phyloP scores from a whole-genome alignment of 2,888 invertebrate species.

The Pogonocherus hispidulus region DNA sequence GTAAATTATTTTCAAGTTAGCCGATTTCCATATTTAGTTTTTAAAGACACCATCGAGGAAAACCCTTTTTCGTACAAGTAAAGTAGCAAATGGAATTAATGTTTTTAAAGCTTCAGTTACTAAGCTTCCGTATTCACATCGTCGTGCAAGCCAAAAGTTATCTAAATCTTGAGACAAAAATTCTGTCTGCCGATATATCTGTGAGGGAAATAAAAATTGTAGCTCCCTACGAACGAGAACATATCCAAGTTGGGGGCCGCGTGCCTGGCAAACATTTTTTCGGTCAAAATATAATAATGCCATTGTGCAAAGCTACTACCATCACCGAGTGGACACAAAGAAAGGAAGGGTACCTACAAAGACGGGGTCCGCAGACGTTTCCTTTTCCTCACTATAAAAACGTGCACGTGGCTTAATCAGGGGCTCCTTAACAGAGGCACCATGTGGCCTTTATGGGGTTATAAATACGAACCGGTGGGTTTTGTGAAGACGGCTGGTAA shows the following conservation, averaged over 20 bases:
- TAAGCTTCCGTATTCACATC: no score
- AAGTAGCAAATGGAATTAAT: no score
- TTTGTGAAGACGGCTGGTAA: constrained; percentile 6
- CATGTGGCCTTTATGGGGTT: constrained; percentile 29
- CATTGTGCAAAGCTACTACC: constrained; percentile 26
- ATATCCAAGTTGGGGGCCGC: background rate
- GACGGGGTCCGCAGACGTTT: constrained; percentile 20
- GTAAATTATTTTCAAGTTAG: no score
- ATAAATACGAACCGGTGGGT: constrained; percentile 28
- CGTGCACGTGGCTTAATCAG: constrained; percentile 29
- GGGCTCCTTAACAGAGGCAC: constrained; percentile 23
- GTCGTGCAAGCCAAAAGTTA: no score
- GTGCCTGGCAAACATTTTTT: constrained; percentile 9
- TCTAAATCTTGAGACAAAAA: no score
- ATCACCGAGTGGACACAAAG: constrained; percentile 22
- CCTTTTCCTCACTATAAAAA: constrained; percentile 28
- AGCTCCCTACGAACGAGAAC: no score
- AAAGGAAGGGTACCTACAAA: constrained; percentile 23
- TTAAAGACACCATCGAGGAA: no score
- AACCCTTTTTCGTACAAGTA: no score
- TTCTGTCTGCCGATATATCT: no score
- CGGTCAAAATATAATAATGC: background rate
- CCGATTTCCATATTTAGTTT: no score
- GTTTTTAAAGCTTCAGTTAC: no score
- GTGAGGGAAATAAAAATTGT: no score